Conservation (phyloP, 2,113 vertebrate genomes). For the Hyla sarda region DNA sequence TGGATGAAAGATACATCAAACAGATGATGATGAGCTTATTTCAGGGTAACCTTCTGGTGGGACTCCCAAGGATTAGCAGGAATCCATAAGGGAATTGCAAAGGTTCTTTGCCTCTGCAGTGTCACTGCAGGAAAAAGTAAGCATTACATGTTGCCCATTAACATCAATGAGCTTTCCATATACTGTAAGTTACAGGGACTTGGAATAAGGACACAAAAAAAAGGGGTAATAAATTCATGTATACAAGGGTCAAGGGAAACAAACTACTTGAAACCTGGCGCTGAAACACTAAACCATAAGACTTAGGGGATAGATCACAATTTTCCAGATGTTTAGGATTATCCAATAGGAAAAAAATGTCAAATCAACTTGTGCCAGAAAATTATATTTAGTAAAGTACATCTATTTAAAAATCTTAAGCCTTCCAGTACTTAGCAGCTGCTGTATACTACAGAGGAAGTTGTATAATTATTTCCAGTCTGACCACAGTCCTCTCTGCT, state of each 20-base stretch:
- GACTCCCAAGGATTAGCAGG: background rate
- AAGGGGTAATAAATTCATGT: too few species aligned
- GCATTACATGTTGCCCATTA: background rate
- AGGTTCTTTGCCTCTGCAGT: background rate
- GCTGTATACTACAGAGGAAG: too few species aligned
- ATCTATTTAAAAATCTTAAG: too few species aligned
- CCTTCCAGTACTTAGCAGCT: too few species aligned
- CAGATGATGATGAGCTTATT: too few species aligned
- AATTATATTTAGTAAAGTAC: too few species aligned
- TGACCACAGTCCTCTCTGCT: too few species aligned
- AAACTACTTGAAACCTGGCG: background rate
- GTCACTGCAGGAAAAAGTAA: background rate
- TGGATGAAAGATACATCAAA: background rate
- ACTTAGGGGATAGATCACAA: background rate
- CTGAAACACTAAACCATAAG: background rate
- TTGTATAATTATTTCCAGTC: too few species aligned
- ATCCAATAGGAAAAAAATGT: too few species aligned
- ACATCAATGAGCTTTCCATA: background rate
- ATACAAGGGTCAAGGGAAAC: background rate
- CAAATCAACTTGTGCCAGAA: too few species aligned
- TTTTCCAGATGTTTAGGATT: background rate
- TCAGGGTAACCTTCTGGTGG: background rate
- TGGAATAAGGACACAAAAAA: too few species aligned
- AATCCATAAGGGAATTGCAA: background rate
- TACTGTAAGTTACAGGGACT: background rate